A percentile compares a stretch with the other conserved stretches of the same genome.
phyloP scores from a whole-genome alignment of 37 sponge, comb jelly and placozoan species.

The Eunapius fragilis region DNA sequence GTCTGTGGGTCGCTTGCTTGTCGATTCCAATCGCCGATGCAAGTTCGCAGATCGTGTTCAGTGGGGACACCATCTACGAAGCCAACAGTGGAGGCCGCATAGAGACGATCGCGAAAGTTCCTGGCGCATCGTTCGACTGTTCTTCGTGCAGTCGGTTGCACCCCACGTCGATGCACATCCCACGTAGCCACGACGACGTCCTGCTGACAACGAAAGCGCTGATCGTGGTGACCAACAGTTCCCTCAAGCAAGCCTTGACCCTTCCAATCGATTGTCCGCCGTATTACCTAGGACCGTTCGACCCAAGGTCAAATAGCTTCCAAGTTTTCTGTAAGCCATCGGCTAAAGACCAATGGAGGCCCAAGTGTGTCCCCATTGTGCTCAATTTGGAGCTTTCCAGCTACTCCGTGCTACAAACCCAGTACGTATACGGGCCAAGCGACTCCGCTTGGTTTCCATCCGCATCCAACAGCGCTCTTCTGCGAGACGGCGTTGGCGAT shows the following conservation, averaged over 20 bases:
- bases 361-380: not conserved
- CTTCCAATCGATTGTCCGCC: not conserved
- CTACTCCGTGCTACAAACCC: not conserved
- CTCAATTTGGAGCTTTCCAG: not conserved
- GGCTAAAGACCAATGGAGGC: not conserved
- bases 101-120: not conserved
- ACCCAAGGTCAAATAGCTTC: not conserved
- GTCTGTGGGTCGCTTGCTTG: no score
- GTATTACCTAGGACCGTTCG: not conserved
- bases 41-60: not conserved
- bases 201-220: not conserved
- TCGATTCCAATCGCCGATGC: no score
- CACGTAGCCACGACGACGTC: not conserved
- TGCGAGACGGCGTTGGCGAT: not conserved
- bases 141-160: not conserved
- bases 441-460: not conserved
- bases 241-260: not conserved
- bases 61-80: not conserved
- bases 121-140: not conserved
- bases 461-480: not conserved
- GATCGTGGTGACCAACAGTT: not conserved
- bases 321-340: not conserved
- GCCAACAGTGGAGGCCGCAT: not conserved
- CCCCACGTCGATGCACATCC: not conserved
- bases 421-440: not conserved